phyloP scores from a whole-genome alignment of 2,888 invertebrate species.

The Cheilosia soror region DNA sequence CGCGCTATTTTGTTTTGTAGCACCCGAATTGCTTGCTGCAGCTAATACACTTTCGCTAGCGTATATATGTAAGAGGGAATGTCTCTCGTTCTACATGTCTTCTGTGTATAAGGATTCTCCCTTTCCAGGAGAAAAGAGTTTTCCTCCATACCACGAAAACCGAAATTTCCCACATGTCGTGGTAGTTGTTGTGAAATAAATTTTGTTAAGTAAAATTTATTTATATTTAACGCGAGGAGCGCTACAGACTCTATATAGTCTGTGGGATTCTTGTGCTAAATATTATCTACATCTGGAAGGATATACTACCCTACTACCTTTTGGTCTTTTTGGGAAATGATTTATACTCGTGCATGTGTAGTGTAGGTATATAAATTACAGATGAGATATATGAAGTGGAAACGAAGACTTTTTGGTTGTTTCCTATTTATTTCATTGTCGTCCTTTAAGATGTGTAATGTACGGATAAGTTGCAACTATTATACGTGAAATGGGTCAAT shows the following conservation, averaged over 20 bases:
- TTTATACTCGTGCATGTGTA: slow-evolving; percentile 50
- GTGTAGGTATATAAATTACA: slow-evolving; percentile 3
- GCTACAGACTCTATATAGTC: slow-evolving; percentile 29
- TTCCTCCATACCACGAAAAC: slow-evolving; percentile 21
- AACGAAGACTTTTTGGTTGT: slow-evolving; percentile 11
- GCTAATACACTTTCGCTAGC: slow-evolving; percentile 54
- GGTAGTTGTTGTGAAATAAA: slow-evolving; percentile 66
- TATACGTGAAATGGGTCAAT: too few species aligned
- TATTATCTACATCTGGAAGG: slow-evolving; percentile 54
- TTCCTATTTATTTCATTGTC: background rate
- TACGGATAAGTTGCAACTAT: too few species aligned
- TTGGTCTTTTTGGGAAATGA: slow-evolving; percentile 53
- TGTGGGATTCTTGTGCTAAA: slow-evolving; percentile 46
- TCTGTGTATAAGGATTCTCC: slow-evolving; percentile 39
- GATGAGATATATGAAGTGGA: slow-evolving; percentile 49
- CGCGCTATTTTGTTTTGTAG: slow-evolving; percentile 55
- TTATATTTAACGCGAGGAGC: slow-evolving; percentile 67
- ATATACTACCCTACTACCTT: slow-evolving; percentile 22
- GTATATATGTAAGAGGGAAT: slow-evolving; percentile 10
- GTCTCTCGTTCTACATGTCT: slow-evolving; percentile 52
- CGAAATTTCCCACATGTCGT: slow-evolving; percentile 65
- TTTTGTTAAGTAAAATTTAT: slow-evolving; percentile 72
- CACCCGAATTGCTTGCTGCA: slow-evolving; percentile 32
- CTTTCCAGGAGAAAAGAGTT: slow-evolving; percentile 28
- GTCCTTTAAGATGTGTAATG: too few species aligned